Base-by-base conservation (phyloP, 1,140 invertebrate genomes). In the Heliconius eleuchia region DNA sequence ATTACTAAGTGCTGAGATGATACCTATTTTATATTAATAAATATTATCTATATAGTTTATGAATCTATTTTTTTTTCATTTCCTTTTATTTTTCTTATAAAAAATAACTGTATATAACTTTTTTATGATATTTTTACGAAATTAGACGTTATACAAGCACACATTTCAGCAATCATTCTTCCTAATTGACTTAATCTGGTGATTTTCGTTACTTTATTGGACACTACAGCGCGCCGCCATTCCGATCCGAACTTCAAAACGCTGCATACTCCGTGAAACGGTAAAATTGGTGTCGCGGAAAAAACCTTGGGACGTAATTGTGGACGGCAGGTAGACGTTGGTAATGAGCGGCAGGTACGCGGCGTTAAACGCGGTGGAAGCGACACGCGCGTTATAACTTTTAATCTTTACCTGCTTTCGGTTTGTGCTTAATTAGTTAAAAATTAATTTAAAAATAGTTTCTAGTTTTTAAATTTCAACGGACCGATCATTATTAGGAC, bases 261-360 rank as follows among this genome's bases (percentile, higher is more conserved):
- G 57, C 57, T 71, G 66, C 50, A 82, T 71, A 82, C 80, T 81
- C 77, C 78, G 78, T 78, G 82, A 81, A 85, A 86, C 85, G 82
- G 82, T 83, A 77, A 81, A 85, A 85, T 83, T 83, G 83, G 79
- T 84, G 83, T 85, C 85, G 85, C 85, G 83, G 80, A 86, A 86
- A 86, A 86, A 86, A 86, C 78, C 81, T 82, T 82, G 83, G 81
- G 80, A 78, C 71, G 79, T 86, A 86, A 86, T 83, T 82, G 83
- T 83, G 80, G 79, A 79, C 74, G 81, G 83, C 81, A 84, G 83
- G 83, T 84, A 84, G 83, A 76, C 77, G 79, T 42, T 39, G 71
- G 77, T 83, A 83, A 83, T 83, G 82, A 83, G 74, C 79, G 74
- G 18, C 77, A 79, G 77, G 77, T 80, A 83, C 78, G 76, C 42